Percentiles rank a stretch among this genome's conserved stretches.
Conservation (phyloP, 1,140 invertebrate species). For the Polyergus mexicanus region DNA sequence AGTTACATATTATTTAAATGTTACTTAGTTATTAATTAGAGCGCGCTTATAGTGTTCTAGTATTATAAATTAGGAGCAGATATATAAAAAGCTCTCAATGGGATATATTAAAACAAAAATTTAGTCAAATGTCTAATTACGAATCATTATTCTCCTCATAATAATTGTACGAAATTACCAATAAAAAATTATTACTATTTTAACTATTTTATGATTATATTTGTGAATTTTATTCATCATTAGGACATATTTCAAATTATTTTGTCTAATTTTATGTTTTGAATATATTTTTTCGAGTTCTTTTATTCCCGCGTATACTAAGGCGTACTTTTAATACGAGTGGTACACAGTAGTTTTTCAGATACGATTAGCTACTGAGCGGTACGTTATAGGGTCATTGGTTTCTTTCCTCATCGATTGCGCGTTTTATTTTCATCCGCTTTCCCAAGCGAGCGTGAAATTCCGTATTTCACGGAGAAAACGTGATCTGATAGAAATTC, state of each 20-base stretch:
- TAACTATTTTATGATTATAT: not conserved
- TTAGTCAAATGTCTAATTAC: not conserved
- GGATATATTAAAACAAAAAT: not conserved
- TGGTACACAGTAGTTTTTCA: conserved; percentile 39
- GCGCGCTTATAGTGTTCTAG: too few species aligned
- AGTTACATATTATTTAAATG: too few species aligned
- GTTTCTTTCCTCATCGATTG: conserved; percentile 47
- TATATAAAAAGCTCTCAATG: not conserved
- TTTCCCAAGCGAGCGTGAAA: conserved; percentile 55
- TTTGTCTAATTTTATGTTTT: not conserved
- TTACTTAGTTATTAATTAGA: too few species aligned
- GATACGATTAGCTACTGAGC: conserved; percentile 29
- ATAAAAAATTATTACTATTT: not conserved
- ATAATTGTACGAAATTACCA: not conserved
- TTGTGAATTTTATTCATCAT: not conserved
- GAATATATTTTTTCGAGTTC: not conserved
- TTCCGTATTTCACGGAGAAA: conserved; percentile 50
- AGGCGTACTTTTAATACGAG: conserved; percentile 20
- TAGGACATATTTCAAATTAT: conserved; percentile 15
- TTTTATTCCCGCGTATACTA: not conserved
- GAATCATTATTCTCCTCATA: not conserved
- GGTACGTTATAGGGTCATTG: conserved; percentile 55
- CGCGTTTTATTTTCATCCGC: conserved; percentile 56
- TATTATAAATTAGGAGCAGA: conserved; percentile 14
- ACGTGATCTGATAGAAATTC: conserved; percentile 41